phyloP scores from a whole-genome alignment of 1,140 invertebrate species.

The Prorops nasuta region DNA sequence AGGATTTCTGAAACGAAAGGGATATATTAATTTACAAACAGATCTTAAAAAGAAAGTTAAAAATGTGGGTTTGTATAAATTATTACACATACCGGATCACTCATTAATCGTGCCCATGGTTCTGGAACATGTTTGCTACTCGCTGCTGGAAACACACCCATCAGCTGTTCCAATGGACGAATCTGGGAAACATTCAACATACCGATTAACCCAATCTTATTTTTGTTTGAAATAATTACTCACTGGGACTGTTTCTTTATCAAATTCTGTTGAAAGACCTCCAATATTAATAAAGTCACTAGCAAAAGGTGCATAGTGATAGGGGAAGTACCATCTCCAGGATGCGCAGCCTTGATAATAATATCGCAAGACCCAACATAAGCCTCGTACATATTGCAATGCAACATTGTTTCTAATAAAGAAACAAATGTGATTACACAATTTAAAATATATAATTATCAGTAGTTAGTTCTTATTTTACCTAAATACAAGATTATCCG shows the following conservation, averaged over 20 bases:
- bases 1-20: constrained; percentile 69
- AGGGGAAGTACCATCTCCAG: constrained; percentile 99
- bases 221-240: constrained; percentile 36
- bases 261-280: constrained; percentile 83
- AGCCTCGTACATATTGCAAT: constrained; percentile 89
- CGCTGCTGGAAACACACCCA: constrained; percentile 98
- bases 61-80: not conserved
- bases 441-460: too few relatives aligned
- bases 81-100: constrained; percentile 69
- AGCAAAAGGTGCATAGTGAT: constrained; percentile 99
- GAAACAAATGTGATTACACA: too few relatives aligned
- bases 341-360: constrained; percentile 99
- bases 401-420: constrained; percentile 82
- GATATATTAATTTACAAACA: constrained; percentile 1
- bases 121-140: constrained; percentile 90
- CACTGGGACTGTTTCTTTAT: constrained; percentile 83
- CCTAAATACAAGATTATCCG: constrained; percentile 82
- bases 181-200: constrained; percentile 82
- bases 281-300: constrained; percentile 96
- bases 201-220: constrained; percentile 16
- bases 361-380: constrained; percentile 98
- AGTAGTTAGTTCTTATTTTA: constrained; percentile 31
- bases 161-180: constrained; percentile 95
- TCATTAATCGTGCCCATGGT: constrained; percentile 95
- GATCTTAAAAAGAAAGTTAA: not conserved